Base-by-base conservation (phyloP, 2,797 vertebrate genomes). In the Melanotaenia parkinsoni region DNA sequence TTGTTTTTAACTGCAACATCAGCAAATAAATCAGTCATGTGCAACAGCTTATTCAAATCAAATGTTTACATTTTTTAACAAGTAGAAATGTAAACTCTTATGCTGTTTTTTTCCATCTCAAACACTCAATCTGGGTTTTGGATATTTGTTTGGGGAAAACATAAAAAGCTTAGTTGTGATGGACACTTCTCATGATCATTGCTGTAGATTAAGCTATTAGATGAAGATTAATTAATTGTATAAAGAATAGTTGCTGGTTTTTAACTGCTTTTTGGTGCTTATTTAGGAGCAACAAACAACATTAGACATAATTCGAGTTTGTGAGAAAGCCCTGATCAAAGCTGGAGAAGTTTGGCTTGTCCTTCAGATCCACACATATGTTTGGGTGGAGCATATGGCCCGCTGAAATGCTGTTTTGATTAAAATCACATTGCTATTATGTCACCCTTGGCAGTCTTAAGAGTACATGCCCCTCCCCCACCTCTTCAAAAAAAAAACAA, bases 401-500 rank as follows among this genome's bases (percentile, higher is more conserved):
- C 10, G 58, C 77, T 50, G 84, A 91, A 91, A 90, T 86, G 86
- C 88, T 93, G 94, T 92, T 94, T 91, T 91, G 88, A 94, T 95
- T 94, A 94, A 94, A 93, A 93, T 95, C 89, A 78, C 91, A 90
- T 91, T 89, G 84, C 79, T 81, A 77, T 92, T 93, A 93, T 91
- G 91, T 95, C 94, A 94, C 86, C 76, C 82, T 94, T 94, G 94
- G 94, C 94, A 77, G 70, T 63, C 65, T 83, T 76, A 69, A 71
- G 75, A 76, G 74, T 50, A 43, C 54, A 24, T 73, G 65, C 88
- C 81, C 90, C 81, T 84, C 92, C 88, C 81, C 87, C 86, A 77
- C 82, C 76, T 70, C 82, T 80, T 85, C 58, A 14, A 86, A 89
- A 30, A 30, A 86, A 73, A 73, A 89, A 79, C 77, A 82, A 74